Conservation (phyloP, 2,113 vertebrate species). For the Sphaerodactylus townsendi region DNA sequence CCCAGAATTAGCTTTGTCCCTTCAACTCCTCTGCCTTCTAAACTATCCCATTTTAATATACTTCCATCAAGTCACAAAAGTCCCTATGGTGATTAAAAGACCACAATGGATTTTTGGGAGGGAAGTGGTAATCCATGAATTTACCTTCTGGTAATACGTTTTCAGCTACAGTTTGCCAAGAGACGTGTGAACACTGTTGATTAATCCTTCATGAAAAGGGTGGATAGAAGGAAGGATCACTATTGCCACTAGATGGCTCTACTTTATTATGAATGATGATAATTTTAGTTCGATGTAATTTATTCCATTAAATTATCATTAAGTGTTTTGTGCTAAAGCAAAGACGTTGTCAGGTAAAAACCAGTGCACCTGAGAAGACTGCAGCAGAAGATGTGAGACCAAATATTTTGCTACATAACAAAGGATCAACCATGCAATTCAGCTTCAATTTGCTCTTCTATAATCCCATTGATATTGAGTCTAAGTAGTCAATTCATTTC, state of each 20-base stretch:
- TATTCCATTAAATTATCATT: background rate
- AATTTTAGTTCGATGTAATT: background rate
- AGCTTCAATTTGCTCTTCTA: background rate
- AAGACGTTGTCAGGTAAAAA: background rate
- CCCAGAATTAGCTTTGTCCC: background rate
- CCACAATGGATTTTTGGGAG: background rate
- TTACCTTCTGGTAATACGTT: background rate
- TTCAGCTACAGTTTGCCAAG: slow-evolving; percentile 39
- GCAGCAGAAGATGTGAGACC: background rate
- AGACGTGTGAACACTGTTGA: slow-evolving; percentile 3
- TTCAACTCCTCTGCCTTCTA: too few relatives aligned
- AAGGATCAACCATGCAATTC: background rate
- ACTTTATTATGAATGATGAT: slow-evolving; percentile 25
- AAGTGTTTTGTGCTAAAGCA: background rate
- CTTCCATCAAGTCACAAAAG: background rate
- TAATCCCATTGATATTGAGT: background rate
- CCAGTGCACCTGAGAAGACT: background rate
- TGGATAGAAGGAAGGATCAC: background rate
- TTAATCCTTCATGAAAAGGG: slow-evolving; percentile 4
- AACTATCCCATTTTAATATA: background rate
- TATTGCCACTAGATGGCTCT: slow-evolving; percentile 61
- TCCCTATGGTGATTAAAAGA: background rate
- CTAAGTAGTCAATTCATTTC: background rate
- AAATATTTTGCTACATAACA: background rate
- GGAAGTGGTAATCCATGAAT: background rate